These are phyloP conservation scores for Myotis vivesi DNA, from an alignment of 2,797 vertebrate species.

Conservation along the genomic window DNA sequence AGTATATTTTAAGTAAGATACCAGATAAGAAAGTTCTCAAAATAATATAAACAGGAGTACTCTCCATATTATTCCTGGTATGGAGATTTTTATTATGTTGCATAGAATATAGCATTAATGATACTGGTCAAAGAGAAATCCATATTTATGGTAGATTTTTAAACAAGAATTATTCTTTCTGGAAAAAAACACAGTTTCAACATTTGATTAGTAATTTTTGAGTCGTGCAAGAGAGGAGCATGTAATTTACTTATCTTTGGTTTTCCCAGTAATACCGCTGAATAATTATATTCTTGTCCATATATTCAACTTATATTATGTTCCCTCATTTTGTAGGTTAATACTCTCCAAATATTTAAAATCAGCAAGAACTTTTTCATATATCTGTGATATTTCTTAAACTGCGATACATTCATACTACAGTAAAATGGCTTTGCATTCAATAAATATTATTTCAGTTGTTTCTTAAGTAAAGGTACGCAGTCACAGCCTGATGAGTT, in stretches of 20 bases:
- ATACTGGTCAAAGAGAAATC: neutral
- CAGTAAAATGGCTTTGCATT: neutral
- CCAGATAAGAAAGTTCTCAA: neutral
- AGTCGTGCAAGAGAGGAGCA: neutral
- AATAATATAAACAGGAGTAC: neutral
- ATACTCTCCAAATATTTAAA: neutral
- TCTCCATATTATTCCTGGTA: neutral
- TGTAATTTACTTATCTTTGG: neutral
- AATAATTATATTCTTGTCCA: neutral
- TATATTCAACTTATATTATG: neutral
- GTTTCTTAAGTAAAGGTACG: neutral
- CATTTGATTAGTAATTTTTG: neutral
- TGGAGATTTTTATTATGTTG: neutral
- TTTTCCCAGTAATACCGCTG: neutral
- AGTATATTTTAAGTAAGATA: neutral
- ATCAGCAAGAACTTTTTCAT: neutral
- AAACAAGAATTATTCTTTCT: neutral
- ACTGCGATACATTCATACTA: neutral
- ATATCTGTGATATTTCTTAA: neutral
- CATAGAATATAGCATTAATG: neutral
- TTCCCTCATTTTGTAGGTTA: neutral
- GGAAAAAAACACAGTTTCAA: neutral
- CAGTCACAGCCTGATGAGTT: neutral
- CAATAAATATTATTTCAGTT: neutral
- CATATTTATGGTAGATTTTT: neutral